A percentile compares a stretch with the other conserved stretches of the same genome.
Conservation (phyloP, 2,888 invertebrate genomes). For the Charanyca ferruginea region DNA sequence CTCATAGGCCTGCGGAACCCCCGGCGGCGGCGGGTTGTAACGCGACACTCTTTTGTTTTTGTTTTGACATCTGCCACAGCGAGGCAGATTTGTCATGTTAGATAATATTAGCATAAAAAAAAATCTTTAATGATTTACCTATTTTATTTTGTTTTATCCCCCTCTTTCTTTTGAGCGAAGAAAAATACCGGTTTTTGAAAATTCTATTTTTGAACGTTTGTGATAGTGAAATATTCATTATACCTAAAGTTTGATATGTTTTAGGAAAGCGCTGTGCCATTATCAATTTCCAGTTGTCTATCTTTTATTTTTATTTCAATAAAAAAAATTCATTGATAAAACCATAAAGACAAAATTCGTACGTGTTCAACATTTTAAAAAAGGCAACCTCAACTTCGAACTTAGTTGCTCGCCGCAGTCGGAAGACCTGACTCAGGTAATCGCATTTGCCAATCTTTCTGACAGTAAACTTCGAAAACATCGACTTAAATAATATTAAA, state of each 20-base stretch:
- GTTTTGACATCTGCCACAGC: slow-evolving; percentile 72
- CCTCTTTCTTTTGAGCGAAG: slow-evolving; percentile 9
- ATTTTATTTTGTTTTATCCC: slow-evolving; percentile 31
- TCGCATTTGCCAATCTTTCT: slow-evolving; percentile 36
- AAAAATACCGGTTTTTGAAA: not conserved
- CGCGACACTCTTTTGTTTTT: slow-evolving; percentile 79
- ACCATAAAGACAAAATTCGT: not conserved
- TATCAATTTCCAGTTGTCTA: not conserved
- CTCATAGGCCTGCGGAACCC: slow-evolving; percentile 68
- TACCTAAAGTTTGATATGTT: not conserved
- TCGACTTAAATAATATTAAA: slow-evolving; percentile 3
- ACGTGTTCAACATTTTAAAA: slow-evolving; percentile 13
- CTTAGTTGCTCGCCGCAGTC: slow-evolving; percentile 40
- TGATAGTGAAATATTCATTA: too few relatives aligned
- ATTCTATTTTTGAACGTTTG: not conserved
- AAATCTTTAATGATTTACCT: slow-evolving; percentile 43
- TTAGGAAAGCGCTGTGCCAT: not conserved
- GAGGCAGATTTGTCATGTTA: slow-evolving; percentile 79
- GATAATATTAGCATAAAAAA: slow-evolving; percentile 68
- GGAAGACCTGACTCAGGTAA: slow-evolving; percentile 43
- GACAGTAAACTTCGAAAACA: slow-evolving; percentile 2
- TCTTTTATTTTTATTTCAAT: not conserved
- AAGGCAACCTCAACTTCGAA: slow-evolving; percentile 17
- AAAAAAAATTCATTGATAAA: not conserved
- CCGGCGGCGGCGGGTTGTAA: slow-evolving; percentile 66